These are phyloP conservation scores for Dendronephthya gigantea DNA, from an alignment of 64 coral and sea anemone genomes.

Conservation along the genomic window DNA sequence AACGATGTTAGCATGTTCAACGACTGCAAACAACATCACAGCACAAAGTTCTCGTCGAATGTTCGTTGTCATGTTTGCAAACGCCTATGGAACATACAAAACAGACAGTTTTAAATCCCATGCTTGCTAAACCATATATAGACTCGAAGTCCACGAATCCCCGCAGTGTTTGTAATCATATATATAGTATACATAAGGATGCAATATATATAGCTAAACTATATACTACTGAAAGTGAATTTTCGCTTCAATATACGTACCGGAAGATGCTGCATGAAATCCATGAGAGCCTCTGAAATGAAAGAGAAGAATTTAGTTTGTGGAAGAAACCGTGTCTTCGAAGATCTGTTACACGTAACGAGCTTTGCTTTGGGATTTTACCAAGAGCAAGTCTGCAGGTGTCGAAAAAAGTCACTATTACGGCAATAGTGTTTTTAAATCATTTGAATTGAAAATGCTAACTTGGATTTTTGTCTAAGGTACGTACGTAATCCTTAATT, in stretches of 20 bases:
- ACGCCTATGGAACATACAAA: slow-evolving; percentile 43
- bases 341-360: not conserved
- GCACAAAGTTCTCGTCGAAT: slow-evolving; percentile 77
- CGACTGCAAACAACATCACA: slow-evolving; percentile 98
- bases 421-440: no score
- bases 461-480: no score
- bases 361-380: not conserved
- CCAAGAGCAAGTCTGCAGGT: no score
- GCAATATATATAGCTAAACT: no score
- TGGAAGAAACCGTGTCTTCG: not conserved
- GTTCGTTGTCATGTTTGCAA: slow-evolving; percentile 95
- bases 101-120: not conserved
- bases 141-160: no score
- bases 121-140: no score
- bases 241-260: slow-evolving; percentile 70
- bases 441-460: no score
- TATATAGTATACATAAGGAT: no score
- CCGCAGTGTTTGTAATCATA: no score
- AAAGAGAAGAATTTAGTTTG: not conserved
- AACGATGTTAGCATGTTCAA: slow-evolving; percentile 59
- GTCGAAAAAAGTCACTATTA: no score
- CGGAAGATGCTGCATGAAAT: slow-evolving; percentile 93
- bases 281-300: slow-evolving; percentile 64
- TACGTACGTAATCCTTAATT: no score
- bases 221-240: not conserved